phyloP scores from a whole-genome alignment of 2,113 vertebrate genomes.

The Oceanodroma tethys region DNA sequence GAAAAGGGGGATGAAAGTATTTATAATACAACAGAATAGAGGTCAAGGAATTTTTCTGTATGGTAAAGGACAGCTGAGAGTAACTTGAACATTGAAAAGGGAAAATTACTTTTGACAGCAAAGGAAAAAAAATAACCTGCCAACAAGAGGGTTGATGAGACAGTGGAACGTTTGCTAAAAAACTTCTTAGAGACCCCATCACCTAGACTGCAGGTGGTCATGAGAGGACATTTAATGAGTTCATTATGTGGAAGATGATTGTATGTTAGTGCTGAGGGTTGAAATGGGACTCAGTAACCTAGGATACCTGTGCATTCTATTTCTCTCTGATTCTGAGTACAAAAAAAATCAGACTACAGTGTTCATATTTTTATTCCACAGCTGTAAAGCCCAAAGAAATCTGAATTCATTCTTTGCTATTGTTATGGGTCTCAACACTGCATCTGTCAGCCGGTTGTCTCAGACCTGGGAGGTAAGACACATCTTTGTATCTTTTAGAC shows the following conservation, averaged over 20 bases:
- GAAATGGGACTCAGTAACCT: slow-evolving; percentile 29
- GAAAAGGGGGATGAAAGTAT: slow-evolving; percentile 28
- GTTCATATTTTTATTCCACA: slow-evolving; percentile 63
- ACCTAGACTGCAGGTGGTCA: slow-evolving; percentile 44
- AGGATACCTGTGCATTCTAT: neutral
- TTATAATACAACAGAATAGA: neutral
- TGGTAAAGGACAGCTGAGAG: slow-evolving; percentile 10
- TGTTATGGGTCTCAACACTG: slow-evolving; percentile 96
- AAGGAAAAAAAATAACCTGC: neutral
- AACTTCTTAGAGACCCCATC: slow-evolving; percentile 36
- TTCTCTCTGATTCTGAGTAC: neutral
- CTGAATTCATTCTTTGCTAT: slow-evolving; percentile 97
- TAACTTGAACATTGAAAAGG: slow-evolving; percentile 20
- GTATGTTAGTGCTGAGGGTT: slow-evolving; percentile 14
- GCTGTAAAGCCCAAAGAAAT: slow-evolving; percentile 96
- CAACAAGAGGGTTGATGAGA: slow-evolving; percentile 24
- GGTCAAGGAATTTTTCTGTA: slow-evolving; percentile 4
- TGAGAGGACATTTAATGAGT: slow-evolving; percentile 51
- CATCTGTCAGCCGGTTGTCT: slow-evolving; percentile 90
- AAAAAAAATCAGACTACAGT: slow-evolving; percentile 15
- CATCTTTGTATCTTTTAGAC: neutral
- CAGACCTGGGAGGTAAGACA: slow-evolving; percentile 94
- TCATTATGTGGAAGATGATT: slow-evolving; percentile 44
- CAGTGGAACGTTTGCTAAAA: neutral
- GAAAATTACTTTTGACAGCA: slow-evolving; percentile 44